phyloP scores from a whole-genome alignment of 2,797 vertebrate species.

The Cacajao melanocephalus region DNA sequence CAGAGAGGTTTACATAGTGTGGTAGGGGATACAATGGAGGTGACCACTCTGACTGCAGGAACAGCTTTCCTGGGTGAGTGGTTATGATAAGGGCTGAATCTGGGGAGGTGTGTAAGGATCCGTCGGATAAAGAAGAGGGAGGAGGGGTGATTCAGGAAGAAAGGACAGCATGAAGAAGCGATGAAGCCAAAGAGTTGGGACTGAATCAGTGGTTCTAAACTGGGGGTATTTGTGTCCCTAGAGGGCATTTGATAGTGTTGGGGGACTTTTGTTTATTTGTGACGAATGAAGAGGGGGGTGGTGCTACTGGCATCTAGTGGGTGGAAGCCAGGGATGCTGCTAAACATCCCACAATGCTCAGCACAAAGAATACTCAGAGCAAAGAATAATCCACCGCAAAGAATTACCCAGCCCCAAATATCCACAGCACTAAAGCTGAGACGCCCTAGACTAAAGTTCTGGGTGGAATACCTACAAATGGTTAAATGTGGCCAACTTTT shows the following conservation, averaged over 20 bases:
- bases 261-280: not conserved
- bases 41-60: not conserved
- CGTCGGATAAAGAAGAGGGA: not conserved
- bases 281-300: no score
- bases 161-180: accelerated
- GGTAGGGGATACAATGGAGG: no score
- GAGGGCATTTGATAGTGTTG: not conserved
- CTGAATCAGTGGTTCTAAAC: not conserved
- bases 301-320: not conserved
- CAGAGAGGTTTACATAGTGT: not conserved
- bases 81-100: not conserved
- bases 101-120: not conserved
- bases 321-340: not conserved
- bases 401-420: not conserved
- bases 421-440: not conserved
- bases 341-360: not conserved
- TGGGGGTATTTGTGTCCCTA: not conserved
- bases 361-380: not conserved
- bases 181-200: not conserved
- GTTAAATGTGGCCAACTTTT: no score
- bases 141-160: not conserved
- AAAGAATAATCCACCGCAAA: not conserved
- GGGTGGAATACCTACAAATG: no score
- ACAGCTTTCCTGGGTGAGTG: not conserved
- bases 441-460: no score